Evolutionary conservation across 2,888 invertebrate genomes (phyloP), one percentile per base, ranked within the genome.

Genomic region (Machimus atricapillus): DNA sequence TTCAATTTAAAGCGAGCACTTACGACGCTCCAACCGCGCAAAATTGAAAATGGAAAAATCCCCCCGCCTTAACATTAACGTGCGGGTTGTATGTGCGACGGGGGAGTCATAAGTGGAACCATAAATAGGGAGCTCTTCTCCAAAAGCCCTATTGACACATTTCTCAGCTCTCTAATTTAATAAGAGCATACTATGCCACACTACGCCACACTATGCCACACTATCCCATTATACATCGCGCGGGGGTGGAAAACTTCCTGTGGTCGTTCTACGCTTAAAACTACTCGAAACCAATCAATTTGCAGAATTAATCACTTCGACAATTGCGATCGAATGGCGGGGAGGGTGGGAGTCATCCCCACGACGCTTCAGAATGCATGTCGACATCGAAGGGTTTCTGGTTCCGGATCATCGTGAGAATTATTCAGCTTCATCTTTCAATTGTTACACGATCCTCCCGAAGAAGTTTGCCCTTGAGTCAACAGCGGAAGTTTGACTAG

Each of bases 1-100:
- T 88, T 88, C 88, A 88, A 88, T 88, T 88, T 88, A 85, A 88
- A 88, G 83, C 85, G 87, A 88, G 86, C 88, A 88, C 88, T 88
- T 88, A 87, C 78, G 79, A 74, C 74, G 85, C 87, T 86, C 66
- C 66, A 27, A 86, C 85, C 73, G 66, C 81, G 86, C 85, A 83
- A 82, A 79, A 82, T 82, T 82, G 82, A 66, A 82, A 82, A 82
- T 82, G 82, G 82, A 82, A 66, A 82, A 56, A 73, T 78, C 79
- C 56, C 86, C 78, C 52, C 76, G 76, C 74, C 77, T 73, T 56
- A 74, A 31, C 66, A 86, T 78, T 27, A 83, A 78, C n/a, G 16
- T 0, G 14, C 12, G 37, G 86, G 81, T n/a, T 66, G 58, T 27
- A 46, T 27, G 27, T 27, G 23, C 19, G 79, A 46, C 58, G 86